Base-by-base conservation (phyloP, 2,888 invertebrate species). In the Apocheima hispidaria region DNA sequence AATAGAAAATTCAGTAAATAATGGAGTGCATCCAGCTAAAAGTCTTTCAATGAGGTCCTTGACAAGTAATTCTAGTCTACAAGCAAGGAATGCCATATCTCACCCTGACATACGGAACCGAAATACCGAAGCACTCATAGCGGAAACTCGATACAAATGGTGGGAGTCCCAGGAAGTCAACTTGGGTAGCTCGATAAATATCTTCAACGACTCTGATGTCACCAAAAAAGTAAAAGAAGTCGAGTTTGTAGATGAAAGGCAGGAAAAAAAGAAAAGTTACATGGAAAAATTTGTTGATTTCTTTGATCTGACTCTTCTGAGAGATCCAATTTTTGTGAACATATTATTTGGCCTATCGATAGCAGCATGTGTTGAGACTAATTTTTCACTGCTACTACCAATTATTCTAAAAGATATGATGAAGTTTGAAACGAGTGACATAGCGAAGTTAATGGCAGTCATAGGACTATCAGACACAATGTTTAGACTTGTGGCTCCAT, bases 311-410 rank as follows among this genome's bases (percentile, higher is more conserved):
- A 94, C 94, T 40, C 86, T 96, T 41, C 80, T 96, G n/a, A 93
- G 86, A 64, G 96, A 96, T 83, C 94, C 94, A 21, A 89, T 94
- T 69, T 96, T 95, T 75, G 93, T 95, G 0, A 96, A 94, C 71
- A 94, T 96, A 65, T 93, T 95, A 87, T 60, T 95, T 44, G 96
- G 96, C 14, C 86, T 96, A 79, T 95, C 96, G 0, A 79, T 96
- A 33, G 95, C 95, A 0, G 92, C 95, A 6, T 95, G 95, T 72
- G 95, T 95, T 0, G 96, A 96, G 78, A 92, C 95, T 0, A 96
- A 95, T 74, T 96, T 96, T 76, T 94, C 95, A 0, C 77, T 95
- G 12, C 74, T 96, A 48, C 91, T 95, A 4, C 95, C 96, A 2
- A 94, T 96, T 48, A 95, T 96, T 60, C 82, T 96, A 16, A 91